Evolutionary conservation across 2,113 vertebrate genomes (phyloP).

Genomic region (Burhinus bistriatus): DNA sequence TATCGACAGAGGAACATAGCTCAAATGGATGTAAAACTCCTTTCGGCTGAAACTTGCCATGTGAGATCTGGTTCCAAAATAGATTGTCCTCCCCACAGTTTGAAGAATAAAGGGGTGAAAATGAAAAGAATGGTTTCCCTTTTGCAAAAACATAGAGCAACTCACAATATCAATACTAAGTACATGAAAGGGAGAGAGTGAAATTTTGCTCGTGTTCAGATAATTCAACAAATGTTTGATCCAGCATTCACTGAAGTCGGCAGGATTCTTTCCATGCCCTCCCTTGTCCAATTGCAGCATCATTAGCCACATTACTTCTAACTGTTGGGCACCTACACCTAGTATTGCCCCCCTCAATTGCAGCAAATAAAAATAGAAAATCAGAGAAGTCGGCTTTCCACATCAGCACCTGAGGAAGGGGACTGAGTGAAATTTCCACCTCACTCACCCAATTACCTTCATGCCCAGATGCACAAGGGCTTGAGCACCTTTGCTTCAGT

Average conservation of each 20-base stretch:
- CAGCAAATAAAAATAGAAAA: slow-evolving; percentile 51
- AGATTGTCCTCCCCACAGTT: neutral
- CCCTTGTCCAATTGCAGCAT: slow-evolving; percentile 16
- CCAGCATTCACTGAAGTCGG: slow-evolving; percentile 25
- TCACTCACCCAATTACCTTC: neutral
- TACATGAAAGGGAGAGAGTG: neutral
- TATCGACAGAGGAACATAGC: neutral
- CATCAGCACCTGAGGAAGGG: neutral
- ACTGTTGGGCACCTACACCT: slow-evolving; percentile 13
- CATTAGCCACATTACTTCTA: slow-evolving; percentile 37
- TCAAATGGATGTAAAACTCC: neutral
- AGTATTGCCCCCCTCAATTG: slow-evolving; percentile 20
- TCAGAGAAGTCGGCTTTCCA: slow-evolving; percentile 14
- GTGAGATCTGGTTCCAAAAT: neutral
- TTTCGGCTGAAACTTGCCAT: neutral
- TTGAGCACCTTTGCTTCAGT: neutral
- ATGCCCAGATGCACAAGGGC: neutral
- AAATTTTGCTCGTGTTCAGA: neutral
- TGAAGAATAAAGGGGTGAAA: neutral
- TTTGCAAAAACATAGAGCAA: neutral
- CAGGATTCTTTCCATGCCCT: slow-evolving; percentile 20
- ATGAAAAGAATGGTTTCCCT: neutral
- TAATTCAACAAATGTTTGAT: slow-evolving; percentile 5
- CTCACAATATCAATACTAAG: neutral
- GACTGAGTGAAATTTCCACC: neutral